phyloP scores from a whole-genome alignment of 2,797 vertebrate genomes.

The Galagoides demidoff region DNA sequence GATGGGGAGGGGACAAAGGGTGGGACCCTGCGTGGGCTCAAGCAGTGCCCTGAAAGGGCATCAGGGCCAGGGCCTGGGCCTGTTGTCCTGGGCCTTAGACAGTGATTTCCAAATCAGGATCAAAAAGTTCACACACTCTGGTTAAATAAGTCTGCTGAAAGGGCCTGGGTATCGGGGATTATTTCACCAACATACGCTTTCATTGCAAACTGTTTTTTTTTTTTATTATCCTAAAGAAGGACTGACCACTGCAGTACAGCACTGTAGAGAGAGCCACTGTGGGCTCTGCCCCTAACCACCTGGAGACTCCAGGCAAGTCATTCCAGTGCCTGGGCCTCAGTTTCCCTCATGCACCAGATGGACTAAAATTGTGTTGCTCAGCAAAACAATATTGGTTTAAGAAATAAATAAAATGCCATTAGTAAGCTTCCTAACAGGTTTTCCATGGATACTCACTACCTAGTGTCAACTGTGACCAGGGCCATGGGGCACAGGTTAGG shows the following conservation, averaged over 20 bases:
- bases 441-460: not conserved
- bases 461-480: not conserved
- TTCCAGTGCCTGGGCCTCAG: not conserved
- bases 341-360: not conserved
- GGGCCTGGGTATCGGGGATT: not conserved
- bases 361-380: not conserved
- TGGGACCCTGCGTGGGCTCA: not conserved
- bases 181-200: not conserved
- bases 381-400: not conserved
- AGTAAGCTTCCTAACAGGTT: not conserved
- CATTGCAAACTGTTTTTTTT: not conserved
- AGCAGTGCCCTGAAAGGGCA: accelerated
- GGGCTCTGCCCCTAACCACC: not conserved
- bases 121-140: not conserved
- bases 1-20: no score
- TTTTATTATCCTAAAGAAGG: not conserved
- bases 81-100: not conserved
- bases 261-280: not conserved
- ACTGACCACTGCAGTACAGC: not conserved
- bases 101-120: not conserved
- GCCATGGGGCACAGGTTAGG: no score
- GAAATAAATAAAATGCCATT: no score
- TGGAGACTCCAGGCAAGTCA: not conserved
- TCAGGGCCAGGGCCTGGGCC: no score
- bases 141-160: not conserved